These are phyloP conservation scores for Pteria penguin DNA, from an alignment of 2,888 invertebrate species.

Conservation along the genomic window DNA sequence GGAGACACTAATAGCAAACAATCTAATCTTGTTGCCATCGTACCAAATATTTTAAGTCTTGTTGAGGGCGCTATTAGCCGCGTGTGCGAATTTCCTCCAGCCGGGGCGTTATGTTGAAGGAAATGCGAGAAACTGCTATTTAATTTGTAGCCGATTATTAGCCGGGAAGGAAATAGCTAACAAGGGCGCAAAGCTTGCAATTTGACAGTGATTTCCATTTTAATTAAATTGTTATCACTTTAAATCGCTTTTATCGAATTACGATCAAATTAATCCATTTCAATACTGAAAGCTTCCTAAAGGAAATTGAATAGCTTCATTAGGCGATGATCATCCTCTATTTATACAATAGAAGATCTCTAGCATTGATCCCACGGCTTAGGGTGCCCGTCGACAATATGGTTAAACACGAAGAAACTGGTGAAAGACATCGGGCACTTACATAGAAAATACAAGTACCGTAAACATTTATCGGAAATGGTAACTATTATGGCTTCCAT, in stretches of 20 bases:
- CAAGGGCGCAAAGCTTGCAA: conserved; percentile 36
- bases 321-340: conserved; percentile 19
- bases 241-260: conserved; percentile 49
- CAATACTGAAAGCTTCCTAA: conserved; percentile 39
- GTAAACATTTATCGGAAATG: neutral
- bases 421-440: no score
- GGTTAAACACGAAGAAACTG: no score
- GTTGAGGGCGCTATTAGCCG: conserved; percentile 32
- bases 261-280: conserved; percentile 32
- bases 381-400: neutral
- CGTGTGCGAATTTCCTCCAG: conserved; percentile 10
- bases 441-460: no score
- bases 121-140: conserved; percentile 33
- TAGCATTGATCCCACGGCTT: neutral
- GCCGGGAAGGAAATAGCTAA: conserved; percentile 33
- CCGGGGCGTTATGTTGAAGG: neutral
- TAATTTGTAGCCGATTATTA: conserved; percentile 49
- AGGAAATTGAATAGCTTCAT: conserved; percentile 46
- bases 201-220: conserved; percentile 45
- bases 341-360: neutral
- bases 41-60: conserved; percentile 43
- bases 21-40: conserved; percentile 38
- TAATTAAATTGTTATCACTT: conserved; percentile 51
- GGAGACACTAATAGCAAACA: conserved; percentile 41
- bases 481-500: neutral